These are phyloP conservation scores for Vireo griseus DNA, from an alignment of 2,797 vertebrate genomes.

Conservation along the genomic window DNA sequence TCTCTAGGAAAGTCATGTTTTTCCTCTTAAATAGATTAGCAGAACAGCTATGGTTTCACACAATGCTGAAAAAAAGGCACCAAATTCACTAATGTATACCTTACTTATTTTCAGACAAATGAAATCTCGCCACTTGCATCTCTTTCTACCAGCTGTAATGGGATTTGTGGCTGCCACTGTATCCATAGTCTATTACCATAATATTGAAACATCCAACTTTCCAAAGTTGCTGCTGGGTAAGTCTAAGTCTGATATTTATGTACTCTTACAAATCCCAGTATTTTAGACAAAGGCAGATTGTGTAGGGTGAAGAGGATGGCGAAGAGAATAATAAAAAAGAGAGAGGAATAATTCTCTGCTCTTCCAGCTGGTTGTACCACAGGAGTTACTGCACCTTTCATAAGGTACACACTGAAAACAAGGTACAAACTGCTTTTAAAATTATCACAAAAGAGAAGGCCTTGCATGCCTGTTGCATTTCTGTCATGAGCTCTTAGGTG, in stretches of 20 bases:
- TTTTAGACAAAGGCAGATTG: not conserved
- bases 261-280: not conserved
- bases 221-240: constrained; percentile 94
- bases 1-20: not conserved
- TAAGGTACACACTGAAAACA: not conserved
- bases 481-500: not conserved
- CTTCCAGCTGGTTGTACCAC: not conserved
- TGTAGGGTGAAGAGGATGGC: not conserved
- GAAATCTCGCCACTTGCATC: constrained; percentile 85
- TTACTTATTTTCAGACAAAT: constrained; percentile 71
- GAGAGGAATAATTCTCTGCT: not conserved
- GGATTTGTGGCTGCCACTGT: constrained; percentile 95
- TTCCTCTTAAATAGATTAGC: not conserved
- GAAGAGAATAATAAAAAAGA: not conserved
- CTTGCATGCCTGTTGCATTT: not conserved
- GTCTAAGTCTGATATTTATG: not conserved
- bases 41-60: not conserved
- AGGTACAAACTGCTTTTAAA: not conserved
- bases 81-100: not conserved
- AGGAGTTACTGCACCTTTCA: not conserved
- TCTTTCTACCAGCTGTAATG: constrained; percentile 95
- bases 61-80: not conserved
- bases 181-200: constrained; percentile 97
- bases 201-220: constrained; percentile 98
- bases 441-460: not conserved